These are phyloP conservation scores for Papilio demoleus DNA, from an alignment of 2,888 invertebrate species.

Conservation along the genomic window DNA sequence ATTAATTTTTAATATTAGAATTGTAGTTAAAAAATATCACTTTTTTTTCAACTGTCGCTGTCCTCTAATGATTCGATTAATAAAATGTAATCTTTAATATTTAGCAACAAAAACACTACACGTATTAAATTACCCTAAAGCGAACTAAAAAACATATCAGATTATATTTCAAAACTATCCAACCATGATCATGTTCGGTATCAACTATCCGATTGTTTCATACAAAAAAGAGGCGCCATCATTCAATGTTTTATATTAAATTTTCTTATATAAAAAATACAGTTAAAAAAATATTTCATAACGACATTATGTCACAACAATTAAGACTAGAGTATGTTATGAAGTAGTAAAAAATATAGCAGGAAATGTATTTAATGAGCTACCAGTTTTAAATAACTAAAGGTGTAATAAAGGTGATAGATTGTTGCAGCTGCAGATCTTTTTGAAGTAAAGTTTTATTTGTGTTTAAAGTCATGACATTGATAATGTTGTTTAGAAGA, in stretches of 20 bases:
- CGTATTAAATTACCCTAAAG: constrained; percentile 49
- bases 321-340: constrained; percentile 16
- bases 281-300: constrained; percentile 9
- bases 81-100: not conserved
- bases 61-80: constrained; percentile 7
- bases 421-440: constrained; percentile 34
- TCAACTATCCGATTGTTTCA: constrained; percentile 60
- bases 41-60: not conserved
- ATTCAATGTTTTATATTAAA: constrained; percentile 50
- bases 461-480: constrained; percentile 23
- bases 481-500: not conserved
- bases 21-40: no score
- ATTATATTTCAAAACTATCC: constrained; percentile 64
- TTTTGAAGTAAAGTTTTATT: not conserved
- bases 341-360: constrained; percentile 16
- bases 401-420: constrained; percentile 27
- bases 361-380: constrained; percentile 25
- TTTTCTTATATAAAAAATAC: constrained; percentile 6
- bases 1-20: not conserved
- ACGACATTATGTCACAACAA: constrained; percentile 33
- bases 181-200: constrained; percentile 61
- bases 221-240: constrained; percentile 65
- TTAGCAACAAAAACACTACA: constrained; percentile 13
- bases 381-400: constrained; percentile 24
- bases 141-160: constrained; percentile 62